phyloP scores from a whole-genome alignment of 1,140 invertebrate species.

The Helicoverpa zea region DNA sequence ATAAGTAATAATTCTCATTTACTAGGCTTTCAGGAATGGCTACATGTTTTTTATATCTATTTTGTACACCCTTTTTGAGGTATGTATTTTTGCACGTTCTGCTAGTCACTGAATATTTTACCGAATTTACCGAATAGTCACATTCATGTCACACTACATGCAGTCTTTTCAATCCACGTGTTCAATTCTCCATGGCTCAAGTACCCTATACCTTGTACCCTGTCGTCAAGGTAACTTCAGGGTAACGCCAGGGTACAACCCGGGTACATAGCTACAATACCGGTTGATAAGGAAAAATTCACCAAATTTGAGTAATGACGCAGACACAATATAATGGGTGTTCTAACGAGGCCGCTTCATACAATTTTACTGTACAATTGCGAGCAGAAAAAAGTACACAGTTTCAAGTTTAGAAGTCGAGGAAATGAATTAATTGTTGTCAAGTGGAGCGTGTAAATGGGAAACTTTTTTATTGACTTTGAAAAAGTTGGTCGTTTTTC shows the following conservation, averaged over 20 bases:
- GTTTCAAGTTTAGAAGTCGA: not conserved
- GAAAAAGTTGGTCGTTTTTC: not conserved
- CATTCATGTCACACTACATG: not conserved
- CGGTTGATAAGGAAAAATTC: constrained; percentile 67
- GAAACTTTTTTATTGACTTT: not conserved
- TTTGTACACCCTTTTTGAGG: too few species aligned
- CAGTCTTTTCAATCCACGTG: not conserved
- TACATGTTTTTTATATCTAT: too few species aligned
- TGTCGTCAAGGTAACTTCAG: constrained; percentile 19
- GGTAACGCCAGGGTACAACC: constrained; percentile 2
- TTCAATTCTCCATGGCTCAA: not conserved
- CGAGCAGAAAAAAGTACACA: constrained; percentile 36
- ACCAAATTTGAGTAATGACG: constrained; percentile 63
- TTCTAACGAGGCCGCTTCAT: constrained; percentile 62
- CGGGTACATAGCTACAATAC: constrained; percentile 44
- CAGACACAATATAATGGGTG: constrained; percentile 57
- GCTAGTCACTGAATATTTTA: too few species aligned
- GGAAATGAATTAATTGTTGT: constrained; percentile 4
- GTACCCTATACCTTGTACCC: not conserved
- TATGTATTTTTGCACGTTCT: too few species aligned
- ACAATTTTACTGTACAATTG: constrained; percentile 48
- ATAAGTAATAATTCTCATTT: too few species aligned
- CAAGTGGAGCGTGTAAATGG: not conserved
- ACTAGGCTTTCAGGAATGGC: too few species aligned
- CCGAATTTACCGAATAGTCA: not conserved